Evolutionary conservation across 2,113 vertebrate species (phyloP).

Genomic region (Camelus bactrianus): DNA sequence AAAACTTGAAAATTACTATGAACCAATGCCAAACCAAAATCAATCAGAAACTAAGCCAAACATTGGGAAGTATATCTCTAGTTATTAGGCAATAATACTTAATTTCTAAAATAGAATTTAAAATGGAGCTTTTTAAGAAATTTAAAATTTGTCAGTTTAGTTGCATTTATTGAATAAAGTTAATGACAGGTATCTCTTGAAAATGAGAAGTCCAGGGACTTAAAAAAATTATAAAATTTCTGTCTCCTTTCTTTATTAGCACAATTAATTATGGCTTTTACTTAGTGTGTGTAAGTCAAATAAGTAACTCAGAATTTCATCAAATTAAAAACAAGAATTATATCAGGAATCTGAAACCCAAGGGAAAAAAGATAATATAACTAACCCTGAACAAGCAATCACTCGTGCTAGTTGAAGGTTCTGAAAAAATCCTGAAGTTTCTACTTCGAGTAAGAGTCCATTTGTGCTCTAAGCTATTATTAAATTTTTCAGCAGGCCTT

Average conservation of each 20-base stretch:
- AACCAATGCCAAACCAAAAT: background rate
- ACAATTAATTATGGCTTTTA: background rate
- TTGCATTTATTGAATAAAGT: background rate
- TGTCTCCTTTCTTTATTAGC: background rate
- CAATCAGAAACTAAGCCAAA: background rate
- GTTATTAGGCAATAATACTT: background rate
- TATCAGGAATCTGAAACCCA: constrained; percentile 4
- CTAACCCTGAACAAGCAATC: constrained; percentile 93
- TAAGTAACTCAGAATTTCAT: background rate
- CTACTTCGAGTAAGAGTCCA: constrained; percentile 86
- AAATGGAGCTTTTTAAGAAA: background rate
- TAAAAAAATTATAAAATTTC: background rate
- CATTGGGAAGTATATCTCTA: background rate
- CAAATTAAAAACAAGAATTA: constrained; percentile 39
- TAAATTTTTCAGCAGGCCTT: constrained; percentile 85
- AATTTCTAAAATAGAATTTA: background rate
- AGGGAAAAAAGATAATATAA: background rate
- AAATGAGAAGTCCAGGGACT: background rate
- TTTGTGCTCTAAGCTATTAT: constrained; percentile 82
- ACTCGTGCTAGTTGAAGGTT: constrained; percentile 85
- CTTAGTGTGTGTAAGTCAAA: background rate
- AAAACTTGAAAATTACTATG: background rate
- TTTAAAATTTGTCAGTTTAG: background rate
- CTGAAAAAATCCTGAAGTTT: constrained; percentile 84
- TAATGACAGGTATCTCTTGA: background rate